These are phyloP conservation scores for Motacilla alba DNA, from an alignment of 2,113 vertebrate genomes.

Conservation along the genomic window DNA sequence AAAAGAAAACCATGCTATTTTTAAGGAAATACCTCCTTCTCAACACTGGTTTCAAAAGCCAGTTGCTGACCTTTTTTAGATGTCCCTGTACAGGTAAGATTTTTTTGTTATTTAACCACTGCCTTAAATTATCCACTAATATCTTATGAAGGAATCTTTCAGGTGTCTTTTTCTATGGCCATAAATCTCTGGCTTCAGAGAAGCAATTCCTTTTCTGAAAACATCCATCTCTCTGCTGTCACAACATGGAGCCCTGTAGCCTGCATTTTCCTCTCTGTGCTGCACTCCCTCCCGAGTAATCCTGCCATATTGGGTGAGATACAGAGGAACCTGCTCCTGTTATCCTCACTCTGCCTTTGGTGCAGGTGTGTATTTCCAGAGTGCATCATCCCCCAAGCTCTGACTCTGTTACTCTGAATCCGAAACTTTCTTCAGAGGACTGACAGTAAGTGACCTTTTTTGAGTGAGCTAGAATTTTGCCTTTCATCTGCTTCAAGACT, in stretches of 20 bases:
- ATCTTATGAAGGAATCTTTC: background rate
- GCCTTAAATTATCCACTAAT: background rate
- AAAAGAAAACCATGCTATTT: background rate
- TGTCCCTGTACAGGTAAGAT: background rate
- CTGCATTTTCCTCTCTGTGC: background rate
- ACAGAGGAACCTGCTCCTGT: background rate
- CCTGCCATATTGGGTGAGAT: background rate
- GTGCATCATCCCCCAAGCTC: background rate
- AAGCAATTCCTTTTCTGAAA: background rate
- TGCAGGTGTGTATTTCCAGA: background rate
- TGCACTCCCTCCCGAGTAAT: accelerated
- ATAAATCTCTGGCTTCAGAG: background rate
- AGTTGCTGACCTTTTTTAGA: background rate
- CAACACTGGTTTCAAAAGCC: background rate
- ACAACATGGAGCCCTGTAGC: background rate
- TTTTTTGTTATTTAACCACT: background rate
- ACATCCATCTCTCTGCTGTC: background rate
- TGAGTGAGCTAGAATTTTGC: background rate
- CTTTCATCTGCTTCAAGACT: background rate
- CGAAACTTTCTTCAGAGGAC: background rate
- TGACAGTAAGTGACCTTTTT: background rate
- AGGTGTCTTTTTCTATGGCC: background rate
- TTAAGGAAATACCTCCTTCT: background rate
- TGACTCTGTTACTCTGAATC: background rate
- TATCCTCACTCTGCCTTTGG: background rate